Evolutionary conservation across 2,113 vertebrate genomes (phyloP).

Genomic region (Opisthocomus hoazin): DNA sequence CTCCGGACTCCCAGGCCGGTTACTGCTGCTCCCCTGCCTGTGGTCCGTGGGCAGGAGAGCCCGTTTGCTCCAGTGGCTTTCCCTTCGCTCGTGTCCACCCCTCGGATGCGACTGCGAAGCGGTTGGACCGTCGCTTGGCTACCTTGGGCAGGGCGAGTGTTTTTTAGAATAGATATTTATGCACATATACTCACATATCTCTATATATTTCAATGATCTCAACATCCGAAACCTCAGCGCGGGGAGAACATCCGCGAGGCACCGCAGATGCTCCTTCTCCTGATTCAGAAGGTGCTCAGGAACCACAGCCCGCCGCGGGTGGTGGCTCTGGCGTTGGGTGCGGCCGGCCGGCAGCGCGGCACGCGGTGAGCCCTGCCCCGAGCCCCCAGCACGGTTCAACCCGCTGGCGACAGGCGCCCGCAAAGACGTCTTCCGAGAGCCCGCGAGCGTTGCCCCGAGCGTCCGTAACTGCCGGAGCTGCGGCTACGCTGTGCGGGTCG

Average conservation of each 20-base stretch:
- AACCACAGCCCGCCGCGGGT: background rate
- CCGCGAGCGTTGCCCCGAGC: background rate
- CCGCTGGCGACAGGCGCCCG: no score
- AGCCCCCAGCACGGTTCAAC: no score
- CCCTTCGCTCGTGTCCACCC: background rate
- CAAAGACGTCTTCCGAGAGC: no score
- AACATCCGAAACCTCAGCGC: background rate
- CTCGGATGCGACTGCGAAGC: background rate
- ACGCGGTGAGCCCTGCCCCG: fast-evolving
- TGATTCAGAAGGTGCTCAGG: no score
- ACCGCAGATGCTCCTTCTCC: background rate
- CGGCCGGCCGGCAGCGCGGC: fast-evolving
- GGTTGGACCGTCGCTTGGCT: background rate
- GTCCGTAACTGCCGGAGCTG: no score
- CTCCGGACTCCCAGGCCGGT: background rate
- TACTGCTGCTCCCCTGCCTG: background rate
- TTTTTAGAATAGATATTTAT: background rate
- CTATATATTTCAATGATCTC: background rate
- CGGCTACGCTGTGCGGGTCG: no score
- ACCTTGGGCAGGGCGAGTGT: background rate
- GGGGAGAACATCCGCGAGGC: background rate
- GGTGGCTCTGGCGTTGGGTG: background rate
- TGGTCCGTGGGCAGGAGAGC: background rate
- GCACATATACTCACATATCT: no score
- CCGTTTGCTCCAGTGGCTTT: background rate